Percentiles rank a stretch among this genome's conserved stretches.
phyloP scores from a whole-genome alignment of 2,113 vertebrate genomes.

The Clarias magur region DNA sequence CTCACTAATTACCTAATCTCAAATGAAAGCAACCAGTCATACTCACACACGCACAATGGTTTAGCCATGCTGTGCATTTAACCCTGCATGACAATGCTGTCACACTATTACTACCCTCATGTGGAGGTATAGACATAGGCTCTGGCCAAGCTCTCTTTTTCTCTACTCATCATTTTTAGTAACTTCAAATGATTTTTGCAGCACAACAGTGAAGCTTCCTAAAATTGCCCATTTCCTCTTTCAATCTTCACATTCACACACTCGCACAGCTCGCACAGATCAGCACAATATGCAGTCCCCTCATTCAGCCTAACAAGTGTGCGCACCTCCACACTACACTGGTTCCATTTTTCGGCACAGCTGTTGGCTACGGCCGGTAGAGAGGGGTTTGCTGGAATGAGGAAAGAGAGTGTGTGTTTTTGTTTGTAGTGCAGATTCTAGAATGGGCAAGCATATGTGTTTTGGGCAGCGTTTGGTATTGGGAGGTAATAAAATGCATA shows the following conservation, averaged over 20 bases:
- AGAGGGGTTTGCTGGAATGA: slow-evolving; percentile 24
- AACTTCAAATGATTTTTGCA: slow-evolving; percentile 18
- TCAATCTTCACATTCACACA: slow-evolving; percentile 21
- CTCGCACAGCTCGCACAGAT: slow-evolving; percentile 9
- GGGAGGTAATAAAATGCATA: slow-evolving; percentile 38
- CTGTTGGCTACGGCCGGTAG: slow-evolving; percentile 49
- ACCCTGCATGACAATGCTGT: slow-evolving; percentile 1
- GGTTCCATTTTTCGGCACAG: slow-evolving; percentile 67
- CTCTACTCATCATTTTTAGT: neutral
- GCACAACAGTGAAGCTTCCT: slow-evolving; percentile 46
- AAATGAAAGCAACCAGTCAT: slow-evolving; percentile 46
- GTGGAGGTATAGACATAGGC: slow-evolving; percentile 20
- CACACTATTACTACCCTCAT: slow-evolving; percentile 22
- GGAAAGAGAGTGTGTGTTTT: slow-evolving; percentile 50
- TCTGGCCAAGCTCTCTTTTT: slow-evolving; percentile 17
- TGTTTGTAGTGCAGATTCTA: slow-evolving; percentile 51
- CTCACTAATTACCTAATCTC: slow-evolving; percentile 3
- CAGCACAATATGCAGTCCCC: slow-evolving; percentile 8
- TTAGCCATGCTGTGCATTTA: slow-evolving; percentile 15
- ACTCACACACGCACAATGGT: neutral
- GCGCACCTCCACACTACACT: slow-evolving; percentile 65
- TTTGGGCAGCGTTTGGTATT: slow-evolving; percentile 5
- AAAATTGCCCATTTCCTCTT: slow-evolving; percentile 34
- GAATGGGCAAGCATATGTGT: slow-evolving; percentile 21
- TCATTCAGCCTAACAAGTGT: slow-evolving; percentile 48